A percentile compares a stretch with the other conserved stretches of the same genome.
Conservation (phyloP, 2,797 vertebrate species). For the Dendrocincla tyrannina region DNA sequence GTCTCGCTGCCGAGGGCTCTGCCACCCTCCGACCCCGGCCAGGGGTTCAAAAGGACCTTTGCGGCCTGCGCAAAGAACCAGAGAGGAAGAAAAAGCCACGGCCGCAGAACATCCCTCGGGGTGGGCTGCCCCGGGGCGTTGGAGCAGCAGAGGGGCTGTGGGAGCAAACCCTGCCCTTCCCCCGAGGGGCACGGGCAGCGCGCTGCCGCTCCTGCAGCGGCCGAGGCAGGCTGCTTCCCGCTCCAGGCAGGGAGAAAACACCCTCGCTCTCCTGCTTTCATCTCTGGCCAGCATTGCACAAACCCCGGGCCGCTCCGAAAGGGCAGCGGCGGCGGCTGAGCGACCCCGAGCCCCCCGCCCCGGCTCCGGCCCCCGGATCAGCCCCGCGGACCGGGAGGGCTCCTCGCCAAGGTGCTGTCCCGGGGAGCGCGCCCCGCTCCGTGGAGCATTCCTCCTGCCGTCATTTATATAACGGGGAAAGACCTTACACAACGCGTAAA, state of each 20-base stretch:
- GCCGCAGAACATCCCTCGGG: background rate
- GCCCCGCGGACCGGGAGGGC: background rate
- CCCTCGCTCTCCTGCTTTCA: slow-evolving; percentile 1
- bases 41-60: background rate
- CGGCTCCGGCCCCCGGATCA: background rate
- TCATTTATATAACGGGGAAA: background rate
- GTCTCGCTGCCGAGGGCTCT: background rate
- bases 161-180: background rate
- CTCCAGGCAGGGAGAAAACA: background rate
- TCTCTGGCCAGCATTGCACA: slow-evolving; percentile 33
- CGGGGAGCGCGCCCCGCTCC: background rate
- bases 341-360: background rate
- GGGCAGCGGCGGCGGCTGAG: background rate
- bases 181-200: background rate
- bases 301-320: background rate
- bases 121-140: background rate
- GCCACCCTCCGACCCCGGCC: background rate
- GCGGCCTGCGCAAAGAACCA: background rate
- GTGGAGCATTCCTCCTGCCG: background rate
- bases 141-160: background rate
- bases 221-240: background rate
- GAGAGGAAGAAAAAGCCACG: background rate
- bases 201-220: background rate
- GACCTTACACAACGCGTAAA: background rate
- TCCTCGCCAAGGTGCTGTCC: background rate